A percentile compares a stretch with the other conserved stretches of the same genome.
phyloP scores from a whole-genome alignment of 2,888 invertebrate genomes.

The Crocallis elinguaria region DNA sequence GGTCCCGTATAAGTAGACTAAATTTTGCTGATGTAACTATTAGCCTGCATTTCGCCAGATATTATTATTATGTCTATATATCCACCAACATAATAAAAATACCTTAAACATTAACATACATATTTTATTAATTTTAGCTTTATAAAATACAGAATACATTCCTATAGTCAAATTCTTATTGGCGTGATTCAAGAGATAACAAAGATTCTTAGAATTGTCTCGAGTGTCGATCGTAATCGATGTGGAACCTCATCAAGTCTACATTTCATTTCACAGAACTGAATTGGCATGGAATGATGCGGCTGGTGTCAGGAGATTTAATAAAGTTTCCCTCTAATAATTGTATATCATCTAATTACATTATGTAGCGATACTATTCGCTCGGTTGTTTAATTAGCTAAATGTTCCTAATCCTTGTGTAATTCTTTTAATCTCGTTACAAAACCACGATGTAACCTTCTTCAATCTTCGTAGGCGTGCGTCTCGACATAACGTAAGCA shows the following conservation, averaged over 20 bases:
- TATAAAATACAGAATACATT: neutral
- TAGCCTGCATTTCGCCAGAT: no score
- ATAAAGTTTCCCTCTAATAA: slow-evolving; percentile 41
- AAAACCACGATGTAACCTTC: slow-evolving; percentile 17
- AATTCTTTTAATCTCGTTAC: slow-evolving; percentile 9
- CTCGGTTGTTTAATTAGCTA: neutral
- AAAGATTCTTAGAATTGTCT: slow-evolving; percentile 17
- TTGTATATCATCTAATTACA: slow-evolving; percentile 17
- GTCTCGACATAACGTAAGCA: slow-evolving; percentile 17
- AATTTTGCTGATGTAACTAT: no score
- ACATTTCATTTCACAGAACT: slow-evolving; percentile 40
- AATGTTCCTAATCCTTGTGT: slow-evolving; percentile 7
- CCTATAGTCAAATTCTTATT: slow-evolving; percentile 1
- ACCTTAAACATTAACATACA: neutral
- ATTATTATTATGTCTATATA: no score
- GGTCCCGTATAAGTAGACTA: no score
- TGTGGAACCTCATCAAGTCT: slow-evolving; percentile 33
- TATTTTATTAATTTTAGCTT: neutral
- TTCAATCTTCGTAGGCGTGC: slow-evolving; percentile 11
- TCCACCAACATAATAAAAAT: neutral
- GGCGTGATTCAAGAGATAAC: slow-evolving; percentile 3
- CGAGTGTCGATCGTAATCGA: slow-evolving; percentile 26
- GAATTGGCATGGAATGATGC: slow-evolving; percentile 46
- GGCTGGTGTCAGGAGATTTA: slow-evolving; percentile 27
- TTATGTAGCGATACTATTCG: neutral